Base-by-base conservation (phyloP, 2,113 vertebrate species). In the Ptyas mucosa region DNA sequence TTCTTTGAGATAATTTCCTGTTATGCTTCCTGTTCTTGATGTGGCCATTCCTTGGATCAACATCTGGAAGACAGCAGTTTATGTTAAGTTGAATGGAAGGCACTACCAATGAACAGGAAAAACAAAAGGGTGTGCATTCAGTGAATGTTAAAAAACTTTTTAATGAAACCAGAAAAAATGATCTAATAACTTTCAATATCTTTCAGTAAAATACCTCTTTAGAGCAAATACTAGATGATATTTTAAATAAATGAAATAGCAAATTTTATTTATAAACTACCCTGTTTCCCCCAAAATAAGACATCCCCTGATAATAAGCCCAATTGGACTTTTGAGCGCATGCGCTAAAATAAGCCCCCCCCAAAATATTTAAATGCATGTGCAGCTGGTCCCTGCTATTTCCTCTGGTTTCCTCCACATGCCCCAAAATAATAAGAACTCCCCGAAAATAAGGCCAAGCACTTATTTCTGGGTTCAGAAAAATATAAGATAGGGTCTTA, bases 1-100 rank as follows among this genome's bases (percentile, higher is more conserved):
- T 54, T 75, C 87, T 88, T 92, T 92, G 61, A 88, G 51, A 34
- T 29, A 75, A 20, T 55, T 92, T 92, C 58, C 87, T 88, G 91
- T 92, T 54, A 15, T 29, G 57, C 23, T 92, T 92, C 51, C 49
- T 46, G 91, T 69, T 88, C 51, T 88, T 52, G 34, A 23, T 54
- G 10, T 88, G 24, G 58, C 51, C 51, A 20, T 51, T 92, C 58
- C 34, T 29, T 88, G 51, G 21, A 88, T 88, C n/a, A 75, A 88
- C 49, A 75, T 92, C 51, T 92, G 91, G 87, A 92, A 89, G 58
- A 43, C n/a, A 54, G 49, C 20, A 29, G n/a, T 75, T 88, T 51
- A 20, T 92, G 87, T 89, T 53, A 88, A 54, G 14, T 43, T 54
- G 58, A 92, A 54, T 3, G 34, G 34, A 88, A 10, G 34, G 46